Percentiles rank a stretch among this genome's conserved stretches.
These are phyloP conservation scores for Serilophus lunatus DNA, from an alignment of 2,113 vertebrate genomes.

Conservation along the genomic window DNA sequence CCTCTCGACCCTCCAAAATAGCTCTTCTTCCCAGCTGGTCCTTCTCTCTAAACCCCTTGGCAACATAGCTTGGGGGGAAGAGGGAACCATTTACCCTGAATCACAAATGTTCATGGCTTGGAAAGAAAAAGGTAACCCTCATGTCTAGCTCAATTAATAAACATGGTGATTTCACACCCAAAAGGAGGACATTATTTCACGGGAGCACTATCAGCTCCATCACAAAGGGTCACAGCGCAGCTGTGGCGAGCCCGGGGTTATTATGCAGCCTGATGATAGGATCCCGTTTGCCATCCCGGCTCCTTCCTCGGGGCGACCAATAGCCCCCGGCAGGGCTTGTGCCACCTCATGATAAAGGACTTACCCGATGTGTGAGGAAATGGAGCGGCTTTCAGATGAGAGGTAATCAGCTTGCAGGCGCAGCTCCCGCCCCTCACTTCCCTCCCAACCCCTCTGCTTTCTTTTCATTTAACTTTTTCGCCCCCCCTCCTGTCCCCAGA, in stretches of 20 bases:
- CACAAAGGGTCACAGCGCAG: constrained; percentile 96
- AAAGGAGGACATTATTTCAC: constrained; percentile 89
- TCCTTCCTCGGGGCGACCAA: constrained; percentile 85
- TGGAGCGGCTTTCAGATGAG: constrained; percentile 79
- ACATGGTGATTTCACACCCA: constrained; percentile 97
- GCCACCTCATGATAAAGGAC: constrained; percentile 97
- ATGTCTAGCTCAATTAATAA: constrained; percentile 96
- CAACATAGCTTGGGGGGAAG: constrained; percentile 45
- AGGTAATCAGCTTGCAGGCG: constrained; percentile 85
- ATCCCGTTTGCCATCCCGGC: constrained; percentile 83
- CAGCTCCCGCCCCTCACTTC: constrained; percentile 59
- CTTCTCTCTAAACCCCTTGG: constrained; percentile 67
- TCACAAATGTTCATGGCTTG: constrained; percentile 82
- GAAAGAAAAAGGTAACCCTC: constrained; percentile 76
- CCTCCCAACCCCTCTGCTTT: background rate
- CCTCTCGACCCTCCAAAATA: background rate
- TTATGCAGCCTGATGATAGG: constrained; percentile 93
- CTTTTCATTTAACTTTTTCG: constrained; percentile 40
- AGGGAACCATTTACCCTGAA: constrained; percentile 78
- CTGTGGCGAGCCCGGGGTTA: constrained; percentile 90
- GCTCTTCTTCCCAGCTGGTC: constrained; percentile 34
- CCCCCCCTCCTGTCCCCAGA: background rate
- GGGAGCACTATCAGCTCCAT: constrained; percentile 86
- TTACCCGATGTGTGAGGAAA: constrained; percentile 86
- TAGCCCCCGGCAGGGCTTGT: constrained; percentile 92